Conservation (phyloP, 1,140 invertebrate genomes). For the Catajapyx aquilonaris region DNA sequence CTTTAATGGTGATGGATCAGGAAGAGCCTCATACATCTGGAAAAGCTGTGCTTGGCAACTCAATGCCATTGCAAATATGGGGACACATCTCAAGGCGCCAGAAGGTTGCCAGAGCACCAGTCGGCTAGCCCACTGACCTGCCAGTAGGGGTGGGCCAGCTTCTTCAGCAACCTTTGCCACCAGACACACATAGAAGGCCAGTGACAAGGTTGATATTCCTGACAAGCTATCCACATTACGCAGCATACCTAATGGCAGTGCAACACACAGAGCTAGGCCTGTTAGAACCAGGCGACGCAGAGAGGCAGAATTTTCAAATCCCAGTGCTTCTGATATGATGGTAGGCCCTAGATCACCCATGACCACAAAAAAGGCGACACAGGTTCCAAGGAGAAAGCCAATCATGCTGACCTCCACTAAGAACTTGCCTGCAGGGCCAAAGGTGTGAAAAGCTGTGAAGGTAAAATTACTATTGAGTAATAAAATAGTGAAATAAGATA, state of each 20-base stretch:
- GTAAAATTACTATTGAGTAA: no score
- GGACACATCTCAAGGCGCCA: constrained; percentile 70
- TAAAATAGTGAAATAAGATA: constrained; percentile 1
- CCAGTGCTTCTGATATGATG: constrained; percentile 61
- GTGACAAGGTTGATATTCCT: constrained; percentile 66
- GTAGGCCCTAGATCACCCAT: constrained; percentile 86
- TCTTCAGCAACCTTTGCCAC: constrained; percentile 56
- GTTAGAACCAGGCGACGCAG: constrained; percentile 33
- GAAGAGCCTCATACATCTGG: constrained; percentile 78
- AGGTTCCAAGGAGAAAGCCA: constrained; percentile 80
- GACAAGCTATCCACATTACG: constrained; percentile 76
- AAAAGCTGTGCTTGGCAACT: constrained; percentile 95
- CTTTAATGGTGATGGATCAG: constrained; percentile 66
- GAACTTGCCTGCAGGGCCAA: constrained; percentile 76
- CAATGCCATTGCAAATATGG: constrained; percentile 86
- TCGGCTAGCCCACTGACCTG: constrained; percentile 46
- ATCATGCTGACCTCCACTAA: constrained; percentile 81
- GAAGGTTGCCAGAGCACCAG: constrained; percentile 65
- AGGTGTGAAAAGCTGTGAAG: constrained; percentile 60
- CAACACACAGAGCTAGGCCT: constrained; percentile 55
- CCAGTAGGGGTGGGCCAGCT: constrained; percentile 45
- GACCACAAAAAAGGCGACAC: constrained; percentile 93
- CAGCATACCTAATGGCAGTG: constrained; percentile 74
- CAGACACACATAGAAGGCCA: constrained; percentile 75
- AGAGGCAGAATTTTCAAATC: constrained; percentile 44